Evolutionary conservation across 2,113 vertebrate genomes (phyloP), one percentile per base, ranked within the genome.

Genomic region (Martes martes): DNA sequence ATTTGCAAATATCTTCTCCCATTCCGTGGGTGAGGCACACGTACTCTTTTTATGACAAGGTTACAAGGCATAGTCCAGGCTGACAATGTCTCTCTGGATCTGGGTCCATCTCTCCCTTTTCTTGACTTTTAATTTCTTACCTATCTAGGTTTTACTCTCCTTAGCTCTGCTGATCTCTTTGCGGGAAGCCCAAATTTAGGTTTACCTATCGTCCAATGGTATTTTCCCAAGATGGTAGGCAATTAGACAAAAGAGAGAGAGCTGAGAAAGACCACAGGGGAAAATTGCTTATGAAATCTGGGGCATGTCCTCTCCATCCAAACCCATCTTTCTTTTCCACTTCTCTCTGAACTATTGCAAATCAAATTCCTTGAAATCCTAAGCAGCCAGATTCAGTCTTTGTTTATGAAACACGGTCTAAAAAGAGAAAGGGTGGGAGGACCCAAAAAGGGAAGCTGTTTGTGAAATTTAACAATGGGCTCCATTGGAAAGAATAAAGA

Each of bases 131-230:
- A 84, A 78, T 93, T 89, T 93, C 89, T 95, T 83, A 28, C n/a
- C 79, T 97, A 42, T 55, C 23, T 90, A 65, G 33, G 6, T 59
- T 96, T 65, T 89, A 93, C 97, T 97, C 65, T 89, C 65, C 67
- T 97, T 78, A 74, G 57, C 23, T 97, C 83, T 89, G 79, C 33
- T 31, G 96, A 61, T 94, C 97, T 97, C 69, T 98, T 98, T 97
- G 79, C 67, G 97, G 83, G 50, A 91, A 98, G 61, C 79, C 31
- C 47, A 87, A 96, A 96, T 19, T 76, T 63, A 78, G 76, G n/a
- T 7, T 94, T 79, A 84, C 73, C 76, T 94, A 21, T 33, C 33
- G 74, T 33, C 39, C 52, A 24, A 16, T 55, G 57, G 16, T 81
- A 91, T 87, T 95, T 89, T 97, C 96, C 73, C 74, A 96, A 92